These are phyloP conservation scores for Erythrocebus patas DNA, from an alignment of 2,113 vertebrate genomes.

Conservation along the genomic window DNA sequence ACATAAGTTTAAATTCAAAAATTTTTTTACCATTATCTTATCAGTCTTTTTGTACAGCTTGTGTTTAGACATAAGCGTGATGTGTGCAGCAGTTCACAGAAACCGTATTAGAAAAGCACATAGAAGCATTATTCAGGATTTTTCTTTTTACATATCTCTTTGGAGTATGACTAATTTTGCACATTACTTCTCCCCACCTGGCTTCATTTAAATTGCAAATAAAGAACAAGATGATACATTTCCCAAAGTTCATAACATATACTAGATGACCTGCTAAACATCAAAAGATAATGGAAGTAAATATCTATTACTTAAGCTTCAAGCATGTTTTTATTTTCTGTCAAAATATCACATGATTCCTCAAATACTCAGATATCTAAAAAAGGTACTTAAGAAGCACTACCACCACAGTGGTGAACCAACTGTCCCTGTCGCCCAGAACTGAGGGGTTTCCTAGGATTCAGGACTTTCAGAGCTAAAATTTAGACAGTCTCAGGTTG, in stretches of 20 bases:
- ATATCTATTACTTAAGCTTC: not conserved
- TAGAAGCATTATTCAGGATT: not conserved
- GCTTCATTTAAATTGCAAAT: constrained; percentile 59
- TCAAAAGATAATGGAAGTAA: not conserved
- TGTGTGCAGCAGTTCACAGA: not conserved
- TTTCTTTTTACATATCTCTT: constrained; percentile 21
- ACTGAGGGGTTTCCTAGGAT: not conserved
- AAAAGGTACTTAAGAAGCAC: not conserved
- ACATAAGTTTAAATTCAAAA: constrained; percentile 20
- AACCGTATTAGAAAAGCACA: not conserved
- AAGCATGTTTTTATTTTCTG: not conserved
- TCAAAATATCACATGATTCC: not conserved
- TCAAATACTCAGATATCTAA: not conserved
- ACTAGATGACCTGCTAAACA: not conserved
- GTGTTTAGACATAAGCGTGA: not conserved
- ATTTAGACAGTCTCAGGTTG: not conserved
- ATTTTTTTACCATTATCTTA: not conserved
- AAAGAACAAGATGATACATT: constrained; percentile 35
- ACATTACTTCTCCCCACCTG: not conserved
- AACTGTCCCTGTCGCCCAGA: not conserved
- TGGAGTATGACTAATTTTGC: not conserved
- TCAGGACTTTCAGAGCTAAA: not conserved
- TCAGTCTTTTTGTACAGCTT: constrained; percentile 19
- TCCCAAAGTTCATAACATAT: not conserved
- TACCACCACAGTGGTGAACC: not conserved